Conservation (phyloP, 2,797 vertebrate genomes). For the Erithacus rubecula region DNA sequence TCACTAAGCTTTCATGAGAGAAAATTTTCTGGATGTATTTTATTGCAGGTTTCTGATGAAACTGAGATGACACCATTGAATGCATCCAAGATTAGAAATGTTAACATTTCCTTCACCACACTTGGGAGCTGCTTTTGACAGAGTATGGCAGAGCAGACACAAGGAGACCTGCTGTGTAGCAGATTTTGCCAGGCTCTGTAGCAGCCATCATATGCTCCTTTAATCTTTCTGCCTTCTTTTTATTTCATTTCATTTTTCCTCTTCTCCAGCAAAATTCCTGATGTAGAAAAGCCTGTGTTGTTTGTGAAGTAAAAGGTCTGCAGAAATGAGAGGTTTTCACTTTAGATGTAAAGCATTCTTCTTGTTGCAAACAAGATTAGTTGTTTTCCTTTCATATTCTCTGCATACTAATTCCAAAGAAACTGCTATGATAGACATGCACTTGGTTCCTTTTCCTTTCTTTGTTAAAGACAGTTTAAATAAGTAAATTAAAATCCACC, state of each 20-base stretch:
- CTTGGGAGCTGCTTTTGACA: slow-evolving; percentile 30
- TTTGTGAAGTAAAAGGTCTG: slow-evolving; percentile 32
- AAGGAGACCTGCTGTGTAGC: slow-evolving; percentile 19
- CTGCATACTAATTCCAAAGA: slow-evolving; percentile 31
- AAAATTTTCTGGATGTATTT: neutral
- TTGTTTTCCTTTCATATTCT: slow-evolving; percentile 2
- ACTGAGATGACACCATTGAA: slow-evolving; percentile 16
- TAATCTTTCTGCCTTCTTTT: slow-evolving; percentile 14
- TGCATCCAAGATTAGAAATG: slow-evolving; percentile 52
- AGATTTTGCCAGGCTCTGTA: slow-evolving; percentile 26
- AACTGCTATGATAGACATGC: neutral
- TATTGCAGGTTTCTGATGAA: slow-evolving; percentile 37
- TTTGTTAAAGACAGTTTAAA: neutral
- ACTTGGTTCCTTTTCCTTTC: neutral
- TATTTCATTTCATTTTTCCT: neutral
- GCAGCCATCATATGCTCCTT: neutral
- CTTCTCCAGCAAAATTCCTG: neutral
- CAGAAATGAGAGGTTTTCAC: slow-evolving; percentile 29
- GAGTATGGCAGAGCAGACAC: slow-evolving; percentile 9
- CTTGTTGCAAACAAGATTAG: slow-evolving; percentile 32
- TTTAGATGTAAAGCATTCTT: slow-evolving; percentile 3
- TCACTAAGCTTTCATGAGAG: neutral
- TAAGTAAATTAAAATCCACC: slow-evolving; percentile 3
- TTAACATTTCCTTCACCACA: slow-evolving; percentile 24
- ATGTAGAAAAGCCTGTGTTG: neutral